phyloP scores from a whole-genome alignment of 2,888 invertebrate genomes.

The Brachyptera risi region DNA sequence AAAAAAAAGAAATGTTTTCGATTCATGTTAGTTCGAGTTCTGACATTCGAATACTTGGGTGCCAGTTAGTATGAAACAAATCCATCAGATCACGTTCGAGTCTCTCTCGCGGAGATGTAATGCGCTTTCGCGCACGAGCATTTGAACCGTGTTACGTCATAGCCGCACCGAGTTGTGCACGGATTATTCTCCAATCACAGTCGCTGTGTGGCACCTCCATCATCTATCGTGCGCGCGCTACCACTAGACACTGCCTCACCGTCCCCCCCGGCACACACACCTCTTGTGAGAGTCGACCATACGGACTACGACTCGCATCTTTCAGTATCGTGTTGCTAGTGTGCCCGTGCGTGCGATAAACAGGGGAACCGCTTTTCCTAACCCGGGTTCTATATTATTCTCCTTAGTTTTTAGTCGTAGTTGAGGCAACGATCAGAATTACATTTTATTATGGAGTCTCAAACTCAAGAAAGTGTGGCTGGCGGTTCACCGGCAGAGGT shows the following conservation, averaged over 20 bases:
- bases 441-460: constrained; percentile 61
- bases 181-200: constrained; percentile 49
- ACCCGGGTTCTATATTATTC: constrained; percentile 44
- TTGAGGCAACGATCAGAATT: constrained; percentile 38
- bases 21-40: no score
- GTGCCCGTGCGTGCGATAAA: constrained; percentile 56
- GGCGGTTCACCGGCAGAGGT: constrained; percentile 84
- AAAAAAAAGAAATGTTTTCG: no score
- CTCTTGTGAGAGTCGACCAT: constrained; percentile 19
- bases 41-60: not conserved
- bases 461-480: constrained; percentile 69
- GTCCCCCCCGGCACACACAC: constrained; percentile 30
- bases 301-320: constrained; percentile 44
- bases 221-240: constrained; percentile 44
- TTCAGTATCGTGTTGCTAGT: constrained; percentile 68
- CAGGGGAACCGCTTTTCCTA: constrained; percentile 58
- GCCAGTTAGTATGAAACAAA: not conserved
- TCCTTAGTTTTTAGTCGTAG: constrained; percentile 57
- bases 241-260: constrained; percentile 36
- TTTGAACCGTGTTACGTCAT: constrained; percentile 36
- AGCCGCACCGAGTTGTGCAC: constrained; percentile 44
- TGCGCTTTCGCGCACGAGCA: constrained; percentile 29
- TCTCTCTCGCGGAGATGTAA: not conserved
- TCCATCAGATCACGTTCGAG: constrained; percentile 1
- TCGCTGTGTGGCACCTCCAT: constrained; percentile 46